Conservation (phyloP, 2,113 vertebrate species). For the Thermophis baileyi region DNA sequence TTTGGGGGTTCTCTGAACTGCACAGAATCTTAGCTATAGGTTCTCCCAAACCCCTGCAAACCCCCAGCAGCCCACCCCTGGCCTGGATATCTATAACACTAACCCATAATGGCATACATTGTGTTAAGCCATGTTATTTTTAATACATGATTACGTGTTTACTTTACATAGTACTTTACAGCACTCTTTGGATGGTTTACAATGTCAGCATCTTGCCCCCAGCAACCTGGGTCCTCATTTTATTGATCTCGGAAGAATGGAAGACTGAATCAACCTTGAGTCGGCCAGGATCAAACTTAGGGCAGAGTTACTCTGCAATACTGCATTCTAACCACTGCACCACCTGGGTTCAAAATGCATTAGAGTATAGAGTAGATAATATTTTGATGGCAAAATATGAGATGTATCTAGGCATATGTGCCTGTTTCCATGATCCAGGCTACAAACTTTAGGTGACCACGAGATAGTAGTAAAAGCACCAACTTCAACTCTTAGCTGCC, state of each 20-base stretch:
- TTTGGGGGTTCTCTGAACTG: no score
- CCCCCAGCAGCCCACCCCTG: no score
- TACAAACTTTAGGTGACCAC: background rate
- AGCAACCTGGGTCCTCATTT: no score
- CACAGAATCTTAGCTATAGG: no score
- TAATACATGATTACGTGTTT: background rate
- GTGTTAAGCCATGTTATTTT: background rate
- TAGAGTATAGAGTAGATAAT: background rate
- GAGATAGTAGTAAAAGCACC: background rate
- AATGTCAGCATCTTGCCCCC: no score
- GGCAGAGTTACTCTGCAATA: background rate
- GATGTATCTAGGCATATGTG: background rate
- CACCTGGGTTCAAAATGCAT: background rate
- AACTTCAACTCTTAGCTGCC: background rate
- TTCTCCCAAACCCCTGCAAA: no score
- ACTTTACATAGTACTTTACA: background rate
- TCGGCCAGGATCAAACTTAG: background rate
- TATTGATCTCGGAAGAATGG: no score
- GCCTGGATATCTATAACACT: no score
- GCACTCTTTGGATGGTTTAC: no score
- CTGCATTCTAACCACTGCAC: background rate
- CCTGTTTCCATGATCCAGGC: background rate
- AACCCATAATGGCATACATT: background rate
- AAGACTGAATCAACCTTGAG: background rate
- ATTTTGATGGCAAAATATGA: background rate